Evolutionary conservation across 2,113 vertebrate genomes (phyloP), one percentile per base, ranked within the genome.

Genomic region (Fregetta grallaria): DNA sequence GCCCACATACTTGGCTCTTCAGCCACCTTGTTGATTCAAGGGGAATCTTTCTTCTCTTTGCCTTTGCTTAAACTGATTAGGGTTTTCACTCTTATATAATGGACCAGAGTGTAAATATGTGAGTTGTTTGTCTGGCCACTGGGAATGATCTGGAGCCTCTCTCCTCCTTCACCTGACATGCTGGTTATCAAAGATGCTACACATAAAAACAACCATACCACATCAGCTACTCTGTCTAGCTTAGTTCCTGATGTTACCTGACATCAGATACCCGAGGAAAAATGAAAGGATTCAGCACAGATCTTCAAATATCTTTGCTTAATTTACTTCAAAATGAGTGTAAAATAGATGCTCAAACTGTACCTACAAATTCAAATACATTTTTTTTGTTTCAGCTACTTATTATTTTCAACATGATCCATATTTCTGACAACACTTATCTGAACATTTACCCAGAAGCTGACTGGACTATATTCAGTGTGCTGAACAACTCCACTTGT

Each of bases 71-170:
- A 78, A 47, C 9, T 18, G 18, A 42, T 89, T 8, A 52, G 6
- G 4, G 21, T 34, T 75, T 71, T 80, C n/a, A 59, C 16, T 88
- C 11, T 44, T 55, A 17, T 8, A 34, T 6, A 21, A n/a, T 2
- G 9, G 32, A 75, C 14, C 5, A 56, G 26, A n/a, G 6, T n/a
- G 3, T 14, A 82, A 63, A 90, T 2, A 5, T 4, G 29, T 0
- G 0, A 59, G 22, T 21, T 74, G 19, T 83, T 83, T 58, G 18
- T 70, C 30, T 50, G 80, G 53, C 32, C 71, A 26, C 15, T 19
- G 45, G 6, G 21, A 72, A 56, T 59, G 15, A 47, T 63, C 18
- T 78, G 30, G 44, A 65, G 4, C 1, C 6, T 8, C 4, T 83
- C 30, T 86, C 7, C 18, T 85, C 15, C 36, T 79, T 73, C 4